Evolutionary conservation across 2,113 vertebrate genomes (phyloP), one percentile per base, ranked within the genome.

Genomic region (Microtus montanus): DNA sequence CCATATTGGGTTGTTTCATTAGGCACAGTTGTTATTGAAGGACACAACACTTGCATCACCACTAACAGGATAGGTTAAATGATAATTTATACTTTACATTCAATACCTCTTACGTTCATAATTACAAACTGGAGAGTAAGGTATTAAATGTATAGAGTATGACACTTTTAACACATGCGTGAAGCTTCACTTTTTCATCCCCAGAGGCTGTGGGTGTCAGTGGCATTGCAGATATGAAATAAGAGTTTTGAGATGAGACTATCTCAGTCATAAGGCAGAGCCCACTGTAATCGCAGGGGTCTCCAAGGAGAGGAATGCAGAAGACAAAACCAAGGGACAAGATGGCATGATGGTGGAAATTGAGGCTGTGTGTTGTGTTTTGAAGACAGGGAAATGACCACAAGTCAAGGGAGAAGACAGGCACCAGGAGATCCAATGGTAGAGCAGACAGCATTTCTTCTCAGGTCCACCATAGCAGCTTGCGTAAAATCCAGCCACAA

Each of bases 71-170:
- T 78, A 94, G 88, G 93, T 96, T 97, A 95, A 85, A 83, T 70
- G 90, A 97, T 93, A 97, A 90, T 70, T 96, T 92, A 95, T 92
- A 88, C 19, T 94, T 96, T 97, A 90, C 91, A 89, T 90, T 96
- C 97, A 92, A 92, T 71, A 58, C 90, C 96, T 64, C 93, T 95
- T 95, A 68, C 24, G 93, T 64, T 54, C 64, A 94, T 61, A 90
- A 89, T 80, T 70, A 47, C 20, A 22, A 0, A 0, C 17, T 96
- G 89, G 61, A 68, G 93, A 89, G 71, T 82, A 83, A 71, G 30
- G 58, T 28, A 17, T 20, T 44, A 0, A 5, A 78, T 66, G 70
- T 33, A 8, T 93, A 84, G 6, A 33, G 38, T 63, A n/a, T 66
- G 28, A 17, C 30, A 38, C 19, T 64, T 52, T 83, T 47, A 64